A percentile compares a stretch with the other conserved stretches of the same genome.
phyloP scores from a whole-genome alignment of 1,140 invertebrate species.

The Tetragnatha versicolor region DNA sequence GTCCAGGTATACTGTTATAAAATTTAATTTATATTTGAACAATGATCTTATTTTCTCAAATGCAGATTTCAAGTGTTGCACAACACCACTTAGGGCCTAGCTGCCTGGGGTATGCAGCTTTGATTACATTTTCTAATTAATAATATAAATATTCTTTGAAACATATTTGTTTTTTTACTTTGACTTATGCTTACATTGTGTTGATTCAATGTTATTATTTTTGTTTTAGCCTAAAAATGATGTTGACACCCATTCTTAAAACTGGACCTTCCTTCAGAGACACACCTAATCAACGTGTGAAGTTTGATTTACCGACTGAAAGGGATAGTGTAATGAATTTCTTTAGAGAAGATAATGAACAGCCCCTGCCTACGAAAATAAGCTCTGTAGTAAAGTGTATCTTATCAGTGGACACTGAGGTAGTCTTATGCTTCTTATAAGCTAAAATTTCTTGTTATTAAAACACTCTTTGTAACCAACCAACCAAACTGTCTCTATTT shows the following conservation, averaged over 20 bases:
- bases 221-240: background rate
- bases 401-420: background rate
- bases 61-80: too few species aligned
- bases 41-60: too few species aligned
- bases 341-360: background rate
- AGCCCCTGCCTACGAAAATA: background rate
- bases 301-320: constrained; percentile 21
- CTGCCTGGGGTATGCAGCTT: too few species aligned
- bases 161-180: background rate
- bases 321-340: constrained; percentile 12
- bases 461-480: too few species aligned
- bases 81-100: too few species aligned
- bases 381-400: constrained; percentile 6
- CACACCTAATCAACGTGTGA: background rate
- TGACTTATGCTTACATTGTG: background rate
- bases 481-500: too few species aligned
- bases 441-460: too few species aligned
- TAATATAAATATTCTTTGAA: background rate
- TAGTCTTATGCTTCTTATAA: too few species aligned
- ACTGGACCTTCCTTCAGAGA: too few species aligned
- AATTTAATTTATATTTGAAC: too few species aligned
- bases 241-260: constrained; percentile 31
- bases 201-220: background rate
- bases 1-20: too few species aligned
- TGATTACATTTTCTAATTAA: too few species aligned